Percentiles rank a stretch among this genome's conserved stretches.
These are phyloP conservation scores for Pseudotriccus pelzelni DNA, from an alignment of 2,797 vertebrate species.

Conservation along the genomic window DNA sequence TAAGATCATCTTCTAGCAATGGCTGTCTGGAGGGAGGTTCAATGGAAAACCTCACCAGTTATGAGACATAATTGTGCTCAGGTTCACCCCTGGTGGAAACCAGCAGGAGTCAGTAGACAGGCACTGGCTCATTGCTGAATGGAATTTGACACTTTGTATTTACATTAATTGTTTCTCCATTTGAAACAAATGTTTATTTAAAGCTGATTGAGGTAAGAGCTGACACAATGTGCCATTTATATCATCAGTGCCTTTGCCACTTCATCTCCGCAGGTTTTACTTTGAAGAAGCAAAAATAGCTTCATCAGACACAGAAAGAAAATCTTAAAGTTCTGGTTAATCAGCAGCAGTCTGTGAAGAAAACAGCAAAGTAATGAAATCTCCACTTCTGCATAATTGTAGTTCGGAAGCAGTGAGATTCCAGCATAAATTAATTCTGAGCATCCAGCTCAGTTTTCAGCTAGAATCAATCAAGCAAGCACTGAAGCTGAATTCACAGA, in stretches of 20 bases:
- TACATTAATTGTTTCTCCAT: constrained; percentile 47
- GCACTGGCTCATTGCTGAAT: not conserved
- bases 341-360: constrained; percentile 47
- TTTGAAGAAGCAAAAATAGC: constrained; percentile 59
- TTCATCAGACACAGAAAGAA: constrained; percentile 52
- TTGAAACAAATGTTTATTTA: constrained; percentile 64
- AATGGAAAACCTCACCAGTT: not conserved
- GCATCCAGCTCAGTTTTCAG: constrained; percentile 2
- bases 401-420: constrained; percentile 23
- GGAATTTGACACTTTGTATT: not conserved
- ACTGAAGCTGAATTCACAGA: not conserved
- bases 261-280: constrained; percentile 47
- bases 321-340: constrained; percentile 37
- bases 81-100: not conserved
- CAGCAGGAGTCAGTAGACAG: not conserved
- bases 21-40: not conserved
- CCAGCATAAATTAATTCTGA: constrained; percentile 56
- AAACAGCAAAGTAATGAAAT: constrained; percentile 56
- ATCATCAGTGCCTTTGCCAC: constrained; percentile 39
- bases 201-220: constrained; percentile 52
- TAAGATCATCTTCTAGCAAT: not conserved
- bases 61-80: not conserved
- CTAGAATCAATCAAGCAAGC: not conserved
- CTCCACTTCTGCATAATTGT: constrained; percentile 46
- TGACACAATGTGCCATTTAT: constrained; percentile 49